Percentiles rank a stretch among this genome's conserved stretches.
These are phyloP conservation scores for Callocephalon fimbriatum DNA, from an alignment of 2,113 vertebrate species.

Conservation along the genomic window DNA sequence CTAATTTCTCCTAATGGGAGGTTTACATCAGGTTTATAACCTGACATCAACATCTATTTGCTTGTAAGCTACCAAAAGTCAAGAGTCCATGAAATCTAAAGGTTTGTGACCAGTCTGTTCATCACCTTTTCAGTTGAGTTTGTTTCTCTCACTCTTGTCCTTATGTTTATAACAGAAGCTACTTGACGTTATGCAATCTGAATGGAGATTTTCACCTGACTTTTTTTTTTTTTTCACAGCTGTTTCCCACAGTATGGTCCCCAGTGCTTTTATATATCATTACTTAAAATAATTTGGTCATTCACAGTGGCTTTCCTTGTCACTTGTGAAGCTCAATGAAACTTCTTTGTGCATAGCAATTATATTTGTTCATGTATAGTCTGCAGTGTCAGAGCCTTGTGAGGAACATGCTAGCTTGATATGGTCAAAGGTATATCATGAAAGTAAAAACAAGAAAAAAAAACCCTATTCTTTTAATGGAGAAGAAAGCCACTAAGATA, in stretches of 20 bases:
- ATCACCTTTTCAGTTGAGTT: neutral
- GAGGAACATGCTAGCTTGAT: neutral
- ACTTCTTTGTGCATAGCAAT: neutral
- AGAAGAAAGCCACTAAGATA: neutral
- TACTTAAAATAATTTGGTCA: neutral
- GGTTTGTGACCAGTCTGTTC: neutral
- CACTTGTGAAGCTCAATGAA: neutral
- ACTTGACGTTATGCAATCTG: neutral
- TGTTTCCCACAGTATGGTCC: neutral
- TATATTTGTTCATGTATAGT: neutral
- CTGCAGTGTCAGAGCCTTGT: neutral
- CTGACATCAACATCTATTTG: neutral
- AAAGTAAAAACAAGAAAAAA: neutral
- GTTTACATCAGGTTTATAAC: neutral
- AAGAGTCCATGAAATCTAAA: neutral
- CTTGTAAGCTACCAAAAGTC: neutral
- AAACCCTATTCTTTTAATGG: neutral
- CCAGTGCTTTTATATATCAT: neutral
- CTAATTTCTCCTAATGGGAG: neutral
- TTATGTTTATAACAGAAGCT: neutral
- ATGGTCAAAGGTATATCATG: neutral
- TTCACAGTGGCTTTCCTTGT: neutral
- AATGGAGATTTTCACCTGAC: neutral
- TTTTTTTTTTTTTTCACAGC: neutral
- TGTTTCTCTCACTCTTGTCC: neutral